Conservation (phyloP, 2,888 invertebrate species). For the Drosophila flavopinicola region DNA sequence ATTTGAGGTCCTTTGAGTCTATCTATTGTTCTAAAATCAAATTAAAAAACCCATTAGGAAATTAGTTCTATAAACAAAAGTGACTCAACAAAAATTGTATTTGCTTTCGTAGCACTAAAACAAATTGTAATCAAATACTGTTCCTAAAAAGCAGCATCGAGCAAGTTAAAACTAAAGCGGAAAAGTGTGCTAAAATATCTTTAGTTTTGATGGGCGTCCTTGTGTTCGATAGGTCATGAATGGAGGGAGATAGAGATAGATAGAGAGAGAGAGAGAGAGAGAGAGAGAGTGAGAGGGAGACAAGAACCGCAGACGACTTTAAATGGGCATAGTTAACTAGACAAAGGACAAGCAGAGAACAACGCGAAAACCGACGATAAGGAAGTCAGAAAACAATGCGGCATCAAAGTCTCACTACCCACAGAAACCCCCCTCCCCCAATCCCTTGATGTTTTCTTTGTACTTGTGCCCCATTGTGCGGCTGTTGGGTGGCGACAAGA, state of each 20-base stretch:
- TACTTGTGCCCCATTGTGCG: constrained; percentile 33
- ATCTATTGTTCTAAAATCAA: too few species aligned
- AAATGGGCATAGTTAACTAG: constrained; percentile 19
- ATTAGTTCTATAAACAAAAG: too few species aligned
- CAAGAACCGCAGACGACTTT: constrained; percentile 24
- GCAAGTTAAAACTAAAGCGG: too few species aligned
- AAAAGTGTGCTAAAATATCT: background rate
- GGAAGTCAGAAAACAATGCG: constrained; percentile 49
- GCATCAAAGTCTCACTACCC: constrained; percentile 9
- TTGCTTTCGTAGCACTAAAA: too few species aligned
- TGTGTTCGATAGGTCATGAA: constrained; percentile 40
- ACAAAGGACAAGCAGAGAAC: constrained; percentile 17
- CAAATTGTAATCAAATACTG: too few species aligned
- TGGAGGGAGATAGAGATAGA: constrained; percentile 1
- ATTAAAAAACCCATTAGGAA: too few species aligned
- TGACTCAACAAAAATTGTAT: too few species aligned
- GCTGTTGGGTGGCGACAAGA: constrained; percentile 34
- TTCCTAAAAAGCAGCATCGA: too few species aligned
- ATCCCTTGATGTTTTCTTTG: constrained; percentile 41
- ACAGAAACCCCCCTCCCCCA: too few species aligned
- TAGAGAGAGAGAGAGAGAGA: too few species aligned
- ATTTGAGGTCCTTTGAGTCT: constrained; percentile 25
- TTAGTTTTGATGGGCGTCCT: constrained; percentile 3
- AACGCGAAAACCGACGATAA: too few species aligned
- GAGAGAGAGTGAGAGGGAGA: too few species aligned